Base-by-base conservation (phyloP, 2,888 invertebrate species). In the Sinotaia quadrata region DNA sequence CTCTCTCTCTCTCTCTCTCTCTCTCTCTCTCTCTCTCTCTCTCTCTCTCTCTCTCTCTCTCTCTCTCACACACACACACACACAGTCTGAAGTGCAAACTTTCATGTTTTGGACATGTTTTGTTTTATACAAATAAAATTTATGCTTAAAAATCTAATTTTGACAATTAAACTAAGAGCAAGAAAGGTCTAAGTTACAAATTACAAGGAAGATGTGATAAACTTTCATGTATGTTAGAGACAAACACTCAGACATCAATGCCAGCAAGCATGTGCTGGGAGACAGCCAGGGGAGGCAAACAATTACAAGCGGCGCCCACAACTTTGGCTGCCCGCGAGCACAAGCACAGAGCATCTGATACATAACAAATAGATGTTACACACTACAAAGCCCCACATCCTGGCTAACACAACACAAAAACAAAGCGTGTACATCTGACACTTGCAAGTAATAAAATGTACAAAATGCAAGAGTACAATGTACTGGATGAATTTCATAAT, bases 311-410 rank as follows among this genome's bases (percentile, higher is more conserved):
- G 52, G 62, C 36, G 47, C 47, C n/a, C n/a, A 47, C 47, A 47
- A 24, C 47, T 47, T n/a, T n/a, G n/a, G n/a, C 52, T 36, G 65
- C 65, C 49, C 37, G 51, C n/a, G 52, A 24, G 65, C 56, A 29
- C 47, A 33, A 61, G 37, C 54, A 63, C 54, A 37, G 21, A 24
- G 56, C 54, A 54, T 15, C 5, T 10, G 41, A 41, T 44, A 54
- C 54, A 33, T 56, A 56, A 65, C 65, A 56, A 51, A 54, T 29
- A n/a, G 41, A 65, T 56, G 54, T 56, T 65, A 65, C 65, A 65
- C 65, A 52, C 65, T 65, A 65, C 65, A 65, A n/a, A 65, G 56
- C 56, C 65, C 65, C 65, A 56, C 54, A 41, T 65, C 65, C 65
- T 65, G 65, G 65, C 65, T 29, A 36, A 52, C 15, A 62, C 36